Conservation (phyloP, 2,888 invertebrate genomes). For the Apamea epomidion region DNA sequence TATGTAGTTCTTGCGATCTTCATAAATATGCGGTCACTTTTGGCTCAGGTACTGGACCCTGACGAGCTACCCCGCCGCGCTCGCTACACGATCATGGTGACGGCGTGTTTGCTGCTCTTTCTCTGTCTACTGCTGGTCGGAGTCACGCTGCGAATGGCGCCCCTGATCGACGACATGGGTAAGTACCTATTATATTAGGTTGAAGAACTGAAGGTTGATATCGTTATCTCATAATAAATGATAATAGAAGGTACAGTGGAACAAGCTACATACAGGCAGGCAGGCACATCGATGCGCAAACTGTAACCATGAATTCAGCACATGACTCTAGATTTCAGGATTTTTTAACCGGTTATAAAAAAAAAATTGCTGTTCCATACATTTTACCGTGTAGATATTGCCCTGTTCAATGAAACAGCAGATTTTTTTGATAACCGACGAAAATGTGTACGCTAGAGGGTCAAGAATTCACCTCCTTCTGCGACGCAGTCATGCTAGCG, state of each 20-base stretch:
- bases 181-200: conserved; percentile 82
- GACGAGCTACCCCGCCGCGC: conserved; percentile 96
- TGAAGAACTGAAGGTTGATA: not conserved
- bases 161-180: conserved; percentile 99
- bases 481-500: too few species aligned
- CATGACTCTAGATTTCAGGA: too few species aligned
- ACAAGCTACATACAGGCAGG: not conserved
- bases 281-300: too few species aligned
- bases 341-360: too few species aligned
- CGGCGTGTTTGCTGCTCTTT: conserved; percentile 96
- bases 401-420: too few species aligned
- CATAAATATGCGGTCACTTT: not conserved
- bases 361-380: too few species aligned
- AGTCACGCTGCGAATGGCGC: conserved; percentile 97
- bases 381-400: too few species aligned
- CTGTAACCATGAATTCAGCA: too few species aligned
- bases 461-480: too few species aligned
- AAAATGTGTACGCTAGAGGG: not conserved
- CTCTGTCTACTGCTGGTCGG: conserved; percentile 97
- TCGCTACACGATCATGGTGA: conserved; percentile 97
- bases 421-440: not conserved
- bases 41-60: conserved; percentile 92
- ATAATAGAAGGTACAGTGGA: not conserved
- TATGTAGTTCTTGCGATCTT: not conserved
- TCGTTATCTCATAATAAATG: not conserved